Base-by-base conservation (phyloP, 92 coral and sea anemone genomes). In the Palythoa grandis region DNA sequence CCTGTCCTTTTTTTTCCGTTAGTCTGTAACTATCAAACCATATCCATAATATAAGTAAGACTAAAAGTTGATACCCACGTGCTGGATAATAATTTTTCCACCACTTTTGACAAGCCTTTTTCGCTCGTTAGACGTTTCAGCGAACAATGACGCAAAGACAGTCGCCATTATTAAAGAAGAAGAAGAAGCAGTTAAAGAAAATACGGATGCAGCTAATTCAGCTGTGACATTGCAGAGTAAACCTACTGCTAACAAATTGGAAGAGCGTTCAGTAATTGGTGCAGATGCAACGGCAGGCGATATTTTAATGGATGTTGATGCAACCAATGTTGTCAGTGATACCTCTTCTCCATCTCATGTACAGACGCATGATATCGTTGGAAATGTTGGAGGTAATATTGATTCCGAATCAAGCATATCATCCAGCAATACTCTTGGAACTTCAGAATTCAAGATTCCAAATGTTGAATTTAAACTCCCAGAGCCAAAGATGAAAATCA, bases 401-500 rank as follows among this genome's bases (percentile, higher is more conserved):
- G 83, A 19, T 11, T 79, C 71, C 60, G 53, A 40, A 7, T 79
- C 83, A 19, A 79, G 35, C 10, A 11, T 39, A 35, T 5, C 83
- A 16, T 79, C 83, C 20, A 61, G 53, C 66, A 66, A 38, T 68
- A 15, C 71, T 3, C 54, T 17, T 38, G 72, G 39, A 79, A 23
- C 70, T 11, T 63, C 70, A 57, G 76, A 19, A 9, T 72, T 75
- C 79, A 84, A 71, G 79, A 37, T 57, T 23, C 61, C 72, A 73
- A 72, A 72, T 20, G 43, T 43, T n/a, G 24, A 78, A 19, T 29
- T 58, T 58, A 57, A 78, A 78, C 70, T 35, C 19, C 69, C 70
- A 37, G 83, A 40, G 37, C 38, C 52, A 7, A 61, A 61, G 39
- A 47, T 38, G 38, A 40, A 61, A 61, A 16, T 29, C 20, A 20